A percentile compares a stretch with the other conserved stretches of the same genome.
phyloP scores from a whole-genome alignment of 2,113 vertebrate species.

The Maccullochella peelii region DNA sequence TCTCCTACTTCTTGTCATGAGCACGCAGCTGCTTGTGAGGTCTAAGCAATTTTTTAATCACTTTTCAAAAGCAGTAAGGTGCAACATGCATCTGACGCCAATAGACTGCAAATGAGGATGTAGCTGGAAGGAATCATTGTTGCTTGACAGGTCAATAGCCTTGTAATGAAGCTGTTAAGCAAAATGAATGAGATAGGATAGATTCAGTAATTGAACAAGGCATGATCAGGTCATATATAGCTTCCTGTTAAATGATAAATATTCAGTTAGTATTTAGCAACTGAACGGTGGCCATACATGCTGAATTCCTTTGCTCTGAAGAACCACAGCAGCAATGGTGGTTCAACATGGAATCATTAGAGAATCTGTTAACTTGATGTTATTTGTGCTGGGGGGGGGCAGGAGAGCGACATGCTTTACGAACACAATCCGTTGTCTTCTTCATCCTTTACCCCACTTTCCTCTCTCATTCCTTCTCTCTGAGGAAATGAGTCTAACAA shows the following conservation, averaged over 20 bases:
- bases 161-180: slow-evolving; percentile 45
- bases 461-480: slow-evolving; percentile 38
- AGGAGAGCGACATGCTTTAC: slow-evolving; percentile 17
- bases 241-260: slow-evolving; percentile 34
- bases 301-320: neutral
- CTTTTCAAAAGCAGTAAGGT: slow-evolving; percentile 36
- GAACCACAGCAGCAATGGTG: neutral
- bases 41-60: slow-evolving; percentile 42
- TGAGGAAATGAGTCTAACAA: slow-evolving; percentile 65
- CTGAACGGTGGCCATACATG: neutral
- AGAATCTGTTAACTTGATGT: slow-evolving; percentile 2
- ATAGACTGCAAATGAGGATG: slow-evolving; percentile 46
- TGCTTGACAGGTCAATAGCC: slow-evolving; percentile 36
- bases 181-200: slow-evolving; percentile 33
- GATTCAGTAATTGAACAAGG: slow-evolving; percentile 39
- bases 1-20: neutral
- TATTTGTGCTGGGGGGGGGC: neutral
- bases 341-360: neutral
- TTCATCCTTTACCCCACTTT: slow-evolving; percentile 49
- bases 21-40: neutral
- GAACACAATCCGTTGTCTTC: slow-evolving; percentile 29
- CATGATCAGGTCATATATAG: slow-evolving; percentile 12
- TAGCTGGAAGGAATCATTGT: slow-evolving; percentile 38
- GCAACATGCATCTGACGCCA: slow-evolving; percentile 21
- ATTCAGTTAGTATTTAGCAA: slow-evolving; percentile 14